Evolutionary conservation across 35 echinoderm and acorn worm genomes (phyloP).

Genomic region (Ophioderma brevispina): DNA sequence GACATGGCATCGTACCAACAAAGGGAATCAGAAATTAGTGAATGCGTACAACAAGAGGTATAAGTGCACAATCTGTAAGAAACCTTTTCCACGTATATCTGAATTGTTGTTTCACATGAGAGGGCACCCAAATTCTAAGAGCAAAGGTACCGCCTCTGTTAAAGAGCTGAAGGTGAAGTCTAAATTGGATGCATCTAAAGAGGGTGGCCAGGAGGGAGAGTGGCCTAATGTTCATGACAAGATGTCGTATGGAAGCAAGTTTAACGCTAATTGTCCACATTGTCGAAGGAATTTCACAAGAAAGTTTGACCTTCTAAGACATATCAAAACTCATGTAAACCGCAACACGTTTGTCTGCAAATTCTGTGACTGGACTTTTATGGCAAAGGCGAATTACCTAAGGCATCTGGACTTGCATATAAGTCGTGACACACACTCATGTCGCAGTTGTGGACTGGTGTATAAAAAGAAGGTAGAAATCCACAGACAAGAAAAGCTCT

Average conservation of each 20-base stretch:
- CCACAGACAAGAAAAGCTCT: neutral
- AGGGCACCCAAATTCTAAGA: too few species aligned
- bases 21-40: neutral
- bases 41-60: neutral
- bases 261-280: neutral
- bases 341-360: neutral
- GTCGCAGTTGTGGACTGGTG: neutral
- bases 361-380: neutral
- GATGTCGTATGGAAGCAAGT: neutral
- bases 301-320: neutral
- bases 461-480: neutral
- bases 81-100: neutral
- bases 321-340: neutral
- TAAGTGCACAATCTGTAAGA: neutral
- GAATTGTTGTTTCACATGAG: neutral
- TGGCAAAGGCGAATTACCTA: neutral
- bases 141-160: too few species aligned
- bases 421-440: neutral
- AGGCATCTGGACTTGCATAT: neutral
- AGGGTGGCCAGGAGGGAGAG: neutral
- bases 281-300: neutral
- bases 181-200: neutral
- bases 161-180: neutral
- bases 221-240: neutral
- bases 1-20: neutral